These are phyloP conservation scores for Mormyrus hasselquistii DNA, from an alignment of 2,797 vertebrate genomes.

Conservation along the genomic window DNA sequence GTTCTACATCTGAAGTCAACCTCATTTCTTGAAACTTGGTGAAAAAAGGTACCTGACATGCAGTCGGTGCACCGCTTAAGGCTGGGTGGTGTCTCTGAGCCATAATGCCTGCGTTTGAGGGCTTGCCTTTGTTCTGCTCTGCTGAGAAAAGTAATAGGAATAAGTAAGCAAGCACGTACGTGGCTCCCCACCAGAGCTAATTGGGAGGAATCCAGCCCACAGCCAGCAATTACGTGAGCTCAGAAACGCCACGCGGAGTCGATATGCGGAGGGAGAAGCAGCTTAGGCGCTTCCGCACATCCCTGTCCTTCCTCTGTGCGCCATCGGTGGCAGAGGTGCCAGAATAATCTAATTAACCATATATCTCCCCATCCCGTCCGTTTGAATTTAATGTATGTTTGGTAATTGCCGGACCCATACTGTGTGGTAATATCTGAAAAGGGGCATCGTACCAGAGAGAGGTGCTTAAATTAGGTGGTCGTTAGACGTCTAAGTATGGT, in stretches of 20 bases:
- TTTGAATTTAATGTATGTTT: not conserved
- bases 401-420: not conserved
- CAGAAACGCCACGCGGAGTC: constrained; percentile 22
- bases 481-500: not conserved
- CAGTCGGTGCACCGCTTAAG: not conserved
- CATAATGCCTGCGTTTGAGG: constrained; percentile 36
- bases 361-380: constrained; percentile 8
- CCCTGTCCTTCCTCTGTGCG: constrained; percentile 21
- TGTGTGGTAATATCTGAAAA: not conserved
- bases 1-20: not conserved
- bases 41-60: not conserved
- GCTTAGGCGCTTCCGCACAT: constrained; percentile 22
- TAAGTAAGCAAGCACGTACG: constrained; percentile 34
- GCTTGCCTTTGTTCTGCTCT: constrained; percentile 32
- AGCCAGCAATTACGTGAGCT: constrained; percentile 39
- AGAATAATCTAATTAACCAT: constrained; percentile 40
- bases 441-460: not conserved
- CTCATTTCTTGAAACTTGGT: not conserved
- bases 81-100: constrained; percentile 15
- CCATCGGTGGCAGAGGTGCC: constrained; percentile 33
- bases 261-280: constrained; percentile 32
- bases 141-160: constrained; percentile 34
- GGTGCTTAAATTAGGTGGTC: constrained; percentile 7
- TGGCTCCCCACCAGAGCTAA: constrained; percentile 39
- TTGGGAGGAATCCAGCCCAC: constrained; percentile 37